Base-by-base conservation (phyloP, 2,113 vertebrate genomes). In the Orthonyx spaldingii region DNA sequence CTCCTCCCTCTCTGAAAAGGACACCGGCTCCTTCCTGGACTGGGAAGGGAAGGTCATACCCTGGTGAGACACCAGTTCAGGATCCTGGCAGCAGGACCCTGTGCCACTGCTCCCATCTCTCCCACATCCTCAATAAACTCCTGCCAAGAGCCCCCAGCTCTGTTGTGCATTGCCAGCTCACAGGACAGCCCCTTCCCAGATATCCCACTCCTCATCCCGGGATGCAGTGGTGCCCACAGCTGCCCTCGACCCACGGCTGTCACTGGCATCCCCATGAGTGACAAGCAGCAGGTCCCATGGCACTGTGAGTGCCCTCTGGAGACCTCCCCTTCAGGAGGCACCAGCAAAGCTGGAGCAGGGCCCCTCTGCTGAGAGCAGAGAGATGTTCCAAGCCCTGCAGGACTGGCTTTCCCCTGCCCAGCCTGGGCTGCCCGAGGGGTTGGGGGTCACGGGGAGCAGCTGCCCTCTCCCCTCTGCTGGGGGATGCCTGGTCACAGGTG, bases 21-120 rank as follows among this genome's bases (percentile, higher is more conserved):
- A 98, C 26, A 90, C 64, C 0, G 96, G 97, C 15, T 55, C 68
- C 41, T 97, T 97, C 52, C 71, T 96, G 65, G 91, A 96, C 60
- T 97, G 91, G 94, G 70, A 98, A 84, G 97, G 92, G 57, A 95
- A 95, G 4, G 57, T 41, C 0, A 4, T 97, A 57, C 66, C 92
- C 41, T 97, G 95, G 96, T 98, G 91, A 98, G 16, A 52, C 1
- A 1, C 57, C 4, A 0, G 47, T 15, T 26, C 2, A 8, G 26
- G 16, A n/a, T 59, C 28, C 66, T 30, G 27, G 11, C 50, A 47
- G n/a, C 15, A 7, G 44, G 33, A 2, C 2, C 20, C 28, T 44
- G 28, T 57, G 42, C 35, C 0, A 8, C 56, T 28, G 26, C 42
- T 26, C 44, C 33, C n/a, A 44, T 35, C 44, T 32, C 16, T 15